These are phyloP conservation scores for Pseudoips prasinana DNA, from an alignment of 2,888 invertebrate genomes.

Conservation along the genomic window DNA sequence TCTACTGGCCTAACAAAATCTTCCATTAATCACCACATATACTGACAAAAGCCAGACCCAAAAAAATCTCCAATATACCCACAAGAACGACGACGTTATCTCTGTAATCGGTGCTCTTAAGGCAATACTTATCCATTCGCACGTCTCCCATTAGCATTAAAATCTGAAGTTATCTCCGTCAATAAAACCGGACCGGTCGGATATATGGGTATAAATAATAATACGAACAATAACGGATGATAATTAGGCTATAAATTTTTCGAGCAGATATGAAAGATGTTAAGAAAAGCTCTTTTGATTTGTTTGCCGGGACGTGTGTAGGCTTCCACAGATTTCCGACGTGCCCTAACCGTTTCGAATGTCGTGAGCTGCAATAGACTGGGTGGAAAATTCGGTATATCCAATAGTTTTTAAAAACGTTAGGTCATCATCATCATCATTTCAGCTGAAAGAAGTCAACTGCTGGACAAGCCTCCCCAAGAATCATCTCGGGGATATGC, in stretches of 20 bases:
- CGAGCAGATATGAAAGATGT: conserved; percentile 50
- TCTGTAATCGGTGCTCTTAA: conserved; percentile 34
- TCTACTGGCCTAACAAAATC: too few species aligned
- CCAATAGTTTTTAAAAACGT: too few species aligned
- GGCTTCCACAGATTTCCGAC: too few species aligned
- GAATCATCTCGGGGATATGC: too few species aligned
- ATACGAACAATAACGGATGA: conserved; percentile 49
- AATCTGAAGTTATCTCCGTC: conserved; percentile 48
- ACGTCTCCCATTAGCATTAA: conserved; percentile 52
- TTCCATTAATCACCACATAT: not conserved
- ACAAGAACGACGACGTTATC: conserved; percentile 26
- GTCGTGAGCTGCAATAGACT: too few species aligned
- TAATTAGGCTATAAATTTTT: conserved; percentile 61
- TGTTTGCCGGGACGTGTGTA: conserved; percentile 32
- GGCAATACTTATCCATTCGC: conserved; percentile 40
- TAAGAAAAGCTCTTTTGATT: conserved; percentile 33
- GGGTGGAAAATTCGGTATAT: too few species aligned
- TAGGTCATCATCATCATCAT: too few species aligned
- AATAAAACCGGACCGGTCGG: conserved; percentile 44
- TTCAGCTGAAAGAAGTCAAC: too few species aligned
- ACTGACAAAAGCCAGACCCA: conserved; percentile 21
- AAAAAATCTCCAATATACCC: conserved; percentile 20
- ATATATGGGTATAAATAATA: conserved; percentile 46
- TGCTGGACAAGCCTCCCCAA: too few species aligned
- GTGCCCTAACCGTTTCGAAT: too few species aligned